phyloP scores from a whole-genome alignment of 2,113 vertebrate species.

The Oriolus oriolus region DNA sequence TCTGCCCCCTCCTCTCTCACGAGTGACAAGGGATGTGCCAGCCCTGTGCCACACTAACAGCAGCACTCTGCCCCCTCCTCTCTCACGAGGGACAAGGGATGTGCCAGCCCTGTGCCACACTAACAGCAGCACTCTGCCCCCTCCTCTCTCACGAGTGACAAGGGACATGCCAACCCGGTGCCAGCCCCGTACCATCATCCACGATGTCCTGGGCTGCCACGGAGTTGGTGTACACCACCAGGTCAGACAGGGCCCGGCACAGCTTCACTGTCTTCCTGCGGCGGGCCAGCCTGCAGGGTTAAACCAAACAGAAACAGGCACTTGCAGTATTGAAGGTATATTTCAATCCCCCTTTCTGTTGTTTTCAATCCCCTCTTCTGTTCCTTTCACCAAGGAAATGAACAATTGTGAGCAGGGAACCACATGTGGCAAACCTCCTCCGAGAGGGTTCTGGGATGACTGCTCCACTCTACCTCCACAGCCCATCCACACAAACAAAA shows the following conservation, averaged over 20 bases:
- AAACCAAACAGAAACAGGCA: accelerated
- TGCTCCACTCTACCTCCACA: neutral
- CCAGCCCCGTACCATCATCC: conserved; percentile 82
- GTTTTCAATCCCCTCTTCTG: neutral
- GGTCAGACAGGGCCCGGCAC: conserved; percentile 90
- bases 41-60: too few species aligned
- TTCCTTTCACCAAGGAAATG: neutral
- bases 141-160: neutral
- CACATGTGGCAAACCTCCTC: neutral
- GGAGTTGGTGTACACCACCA: conserved; percentile 94
- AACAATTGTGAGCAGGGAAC: neutral
- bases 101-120: neutral
- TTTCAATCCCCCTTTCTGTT: neutral
- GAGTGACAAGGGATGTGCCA: accelerated
- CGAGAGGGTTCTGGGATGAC: neutral
- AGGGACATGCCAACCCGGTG: accelerated
- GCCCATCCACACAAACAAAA: neutral
- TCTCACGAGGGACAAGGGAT: accelerated
- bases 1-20: neutral
- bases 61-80: neutral
- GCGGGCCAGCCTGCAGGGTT: conserved; percentile 72
- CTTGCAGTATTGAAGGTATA: neutral
- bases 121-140: neutral
- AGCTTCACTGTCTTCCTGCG: conserved; percentile 94
- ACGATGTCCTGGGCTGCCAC: conserved; percentile 90